Evolutionary conservation across 2,797 vertebrate genomes (phyloP).

Genomic region (Scleropages formosus): DNA sequence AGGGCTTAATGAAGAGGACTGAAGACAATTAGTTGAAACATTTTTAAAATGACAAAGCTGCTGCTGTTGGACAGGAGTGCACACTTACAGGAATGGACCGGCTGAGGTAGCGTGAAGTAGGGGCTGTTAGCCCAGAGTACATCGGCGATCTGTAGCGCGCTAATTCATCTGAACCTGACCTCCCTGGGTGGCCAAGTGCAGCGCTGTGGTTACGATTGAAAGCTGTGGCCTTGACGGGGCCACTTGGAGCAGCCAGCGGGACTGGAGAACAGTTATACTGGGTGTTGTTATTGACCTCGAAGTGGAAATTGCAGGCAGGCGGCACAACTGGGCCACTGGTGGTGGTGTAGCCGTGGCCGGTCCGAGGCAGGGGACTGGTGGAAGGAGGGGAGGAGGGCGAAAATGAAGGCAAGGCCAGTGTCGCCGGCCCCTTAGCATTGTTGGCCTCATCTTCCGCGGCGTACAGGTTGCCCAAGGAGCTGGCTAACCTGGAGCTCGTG

Average conservation of each 20-base stretch:
- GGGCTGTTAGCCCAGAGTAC: constrained; percentile 69
- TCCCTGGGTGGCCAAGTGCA: constrained; percentile 43
- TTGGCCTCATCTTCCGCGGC: constrained; percentile 67
- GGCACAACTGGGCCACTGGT: constrained; percentile 60
- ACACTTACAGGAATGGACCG: constrained; percentile 93
- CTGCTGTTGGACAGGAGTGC: constrained; percentile 56
- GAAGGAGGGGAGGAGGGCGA: constrained; percentile 47
- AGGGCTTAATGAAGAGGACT: background rate
- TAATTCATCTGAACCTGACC: constrained; percentile 63
- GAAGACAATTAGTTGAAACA: background rate
- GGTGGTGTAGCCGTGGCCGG: constrained; percentile 61
- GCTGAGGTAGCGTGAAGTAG: constrained; percentile 80
- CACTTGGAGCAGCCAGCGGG: constrained; percentile 42
- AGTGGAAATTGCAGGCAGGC: constrained; percentile 63
- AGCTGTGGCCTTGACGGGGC: constrained; percentile 48
- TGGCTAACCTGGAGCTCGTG: constrained; percentile 86
- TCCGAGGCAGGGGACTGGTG: constrained; percentile 56
- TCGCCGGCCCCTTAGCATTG: constrained; percentile 66
- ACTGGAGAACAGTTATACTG: constrained; percentile 51
- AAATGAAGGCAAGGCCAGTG: constrained; percentile 49
- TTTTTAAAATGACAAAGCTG: constrained; percentile 21
- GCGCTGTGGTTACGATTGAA: constrained; percentile 54
- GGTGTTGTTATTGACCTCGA: constrained; percentile 88
- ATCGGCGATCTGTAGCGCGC: constrained; percentile 53
- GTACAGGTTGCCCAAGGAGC: constrained; percentile 88